These are phyloP conservation scores for Trematocara variabile DNA, from an alignment of 2,113 vertebrate species.

Conservation along the genomic window DNA sequence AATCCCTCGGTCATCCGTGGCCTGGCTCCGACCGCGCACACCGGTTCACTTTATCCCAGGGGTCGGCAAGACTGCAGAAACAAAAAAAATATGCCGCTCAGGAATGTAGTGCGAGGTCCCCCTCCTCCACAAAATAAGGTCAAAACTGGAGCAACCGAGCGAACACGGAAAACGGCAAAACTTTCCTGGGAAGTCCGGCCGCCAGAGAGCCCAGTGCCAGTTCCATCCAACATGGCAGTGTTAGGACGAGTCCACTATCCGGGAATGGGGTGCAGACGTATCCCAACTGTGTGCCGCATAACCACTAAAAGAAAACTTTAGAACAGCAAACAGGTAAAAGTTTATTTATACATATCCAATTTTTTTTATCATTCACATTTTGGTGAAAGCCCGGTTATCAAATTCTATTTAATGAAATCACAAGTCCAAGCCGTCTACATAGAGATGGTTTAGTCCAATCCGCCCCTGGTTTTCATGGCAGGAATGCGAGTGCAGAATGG, in stretches of 20 bases:
- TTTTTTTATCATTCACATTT: rapidly evolving
- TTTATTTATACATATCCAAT: rapidly evolving
- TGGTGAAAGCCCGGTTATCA: rapidly evolving
- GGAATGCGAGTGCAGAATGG: conserved; percentile 62
- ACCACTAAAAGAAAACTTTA: rapidly evolving
- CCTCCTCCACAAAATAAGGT: background rate
- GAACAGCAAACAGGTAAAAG: rapidly evolving
- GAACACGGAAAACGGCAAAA: conserved; percentile 46
- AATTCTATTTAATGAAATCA: background rate
- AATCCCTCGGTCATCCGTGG: conserved; percentile 69
- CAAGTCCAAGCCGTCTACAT: background rate
- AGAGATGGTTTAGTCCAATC: conserved; percentile 44
- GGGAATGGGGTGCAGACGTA: background rate
- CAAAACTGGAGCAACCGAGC: background rate
- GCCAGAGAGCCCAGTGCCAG: conserved; percentile 47
- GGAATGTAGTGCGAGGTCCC: background rate
- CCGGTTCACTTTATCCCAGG: conserved; percentile 7
- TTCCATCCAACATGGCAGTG: conserved; percentile 88
- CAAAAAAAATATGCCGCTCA: background rate
- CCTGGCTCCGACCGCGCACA: conserved; percentile 49
- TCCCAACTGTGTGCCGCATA: background rate
- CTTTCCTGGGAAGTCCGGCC: conserved; percentile 72
- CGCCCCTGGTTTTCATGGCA: conserved; percentile 60
- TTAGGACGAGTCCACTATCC: conserved; percentile 37
- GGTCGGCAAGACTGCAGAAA: background rate